These are phyloP conservation scores for Galagoides demidoff DNA, from an alignment of 2,797 vertebrate genomes.

Conservation along the genomic window DNA sequence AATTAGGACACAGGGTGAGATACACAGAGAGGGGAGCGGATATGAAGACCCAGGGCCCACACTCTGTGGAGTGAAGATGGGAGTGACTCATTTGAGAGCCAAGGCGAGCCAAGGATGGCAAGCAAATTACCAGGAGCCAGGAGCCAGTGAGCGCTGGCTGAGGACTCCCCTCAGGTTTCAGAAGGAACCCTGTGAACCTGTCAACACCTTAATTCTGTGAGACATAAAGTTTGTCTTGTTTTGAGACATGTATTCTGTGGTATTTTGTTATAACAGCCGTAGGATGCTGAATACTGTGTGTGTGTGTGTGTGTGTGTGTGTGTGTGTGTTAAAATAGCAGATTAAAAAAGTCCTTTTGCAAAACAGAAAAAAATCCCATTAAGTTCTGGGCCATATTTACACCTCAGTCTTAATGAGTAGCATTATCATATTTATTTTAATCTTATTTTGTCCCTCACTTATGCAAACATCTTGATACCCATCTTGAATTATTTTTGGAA, in stretches of 20 bases:
- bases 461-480: background rate
- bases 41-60: background rate
- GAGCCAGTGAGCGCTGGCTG: too few relatives aligned
- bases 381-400: background rate
- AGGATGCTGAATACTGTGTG: background rate
- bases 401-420: background rate
- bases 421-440: slow-evolving; percentile 10
- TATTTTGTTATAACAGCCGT: background rate
- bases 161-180: background rate
- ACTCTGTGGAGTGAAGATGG: background rate
- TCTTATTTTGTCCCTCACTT: background rate
- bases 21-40: background rate
- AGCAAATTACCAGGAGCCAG: background rate
- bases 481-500: slow-evolving; percentile 13
- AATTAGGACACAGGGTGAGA: background rate
- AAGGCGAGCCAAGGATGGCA: background rate
- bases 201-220: background rate
- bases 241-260: background rate
- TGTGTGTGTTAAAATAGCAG: background rate
- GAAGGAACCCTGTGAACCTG: background rate
- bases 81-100: background rate
- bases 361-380: background rate
- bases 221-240: background rate
- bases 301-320: background rate
- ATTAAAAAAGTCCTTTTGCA: background rate